A percentile compares a stretch with the other conserved stretches of the same genome.
These are phyloP conservation scores for Danio rerio DNA, from an alignment of 2,113 vertebrate genomes.

Conservation along the genomic window GRCz12tu NC_133190.1:15239501-15240000, in stretches of 20 bases:
- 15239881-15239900: slow-evolving; percentile 40
- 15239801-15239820: background rate
- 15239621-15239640: slow-evolving; percentile 47
- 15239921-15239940: slow-evolving; percentile 23
- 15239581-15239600: slow-evolving; percentile 23
- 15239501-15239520: slow-evolving; percentile 38
- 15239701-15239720: slow-evolving; percentile 33
- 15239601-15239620: slow-evolving; percentile 4
- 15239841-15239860: slow-evolving; percentile 38
- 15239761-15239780: background rate
- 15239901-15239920: slow-evolving; percentile 25
- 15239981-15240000: background rate
- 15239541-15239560: slow-evolving; percentile 5
- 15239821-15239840: slow-evolving; percentile 20
- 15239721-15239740: slow-evolving; percentile 27
- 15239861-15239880: slow-evolving; percentile 23
- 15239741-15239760: slow-evolving; percentile 10
- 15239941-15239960: slow-evolving; percentile 35
- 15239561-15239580: slow-evolving; percentile 4
- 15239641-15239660: slow-evolving; percentile 6
- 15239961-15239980: slow-evolving; percentile 31
- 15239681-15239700: slow-evolving; percentile 26
- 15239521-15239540: background rate
- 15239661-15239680: slow-evolving; percentile 18
- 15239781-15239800: slow-evolving; percentile 17